Evolutionary conservation across 2,888 invertebrate species (phyloP), one percentile per base, ranked within the genome.

Genomic region (Noctua fimbriata): DNA sequence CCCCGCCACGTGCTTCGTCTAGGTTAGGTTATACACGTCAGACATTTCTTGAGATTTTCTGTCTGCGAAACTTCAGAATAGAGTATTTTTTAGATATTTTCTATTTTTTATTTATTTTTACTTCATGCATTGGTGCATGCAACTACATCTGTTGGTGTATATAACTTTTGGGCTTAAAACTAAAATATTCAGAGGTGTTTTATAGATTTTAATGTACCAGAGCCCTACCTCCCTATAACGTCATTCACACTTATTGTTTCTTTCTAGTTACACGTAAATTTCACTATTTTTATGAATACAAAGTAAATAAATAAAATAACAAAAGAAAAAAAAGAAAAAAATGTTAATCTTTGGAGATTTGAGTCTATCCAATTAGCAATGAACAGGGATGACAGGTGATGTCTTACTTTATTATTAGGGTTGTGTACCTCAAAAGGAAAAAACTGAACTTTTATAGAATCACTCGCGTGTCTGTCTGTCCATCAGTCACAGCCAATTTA

Each of bases 11-110:
- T 67, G 67, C n/a, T 18, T 0, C 32, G n/a, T 3, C 41, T 66
- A 16, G 44, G 16, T 44, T 44, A 67, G 44, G 67, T 67, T 67
- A 67, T n/a, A 66, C 24, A 66, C n/a, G 67, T 44, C 18, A 67
- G n/a, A 1, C 44, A 9, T 18, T 9, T 41, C 65, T 41, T 66
- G 12, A 24, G 41, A 66, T 66, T 66, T 24, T 14, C 5, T 41
- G 9, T n/a, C 6, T 16, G 41, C 12, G 2, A 24, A 36, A 24
- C 65, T 1, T 24, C 12, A 21, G 21, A 63, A 18, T 60, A 18
- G 21, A 32, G 6, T 32, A 4, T 4, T 28, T 63, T 28, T 32
- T 44, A 44, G 12, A 14, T 44, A 12, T 2, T 44, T 12, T 44
- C 12, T 44, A 14, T 60, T 60, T 60, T 28, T 60, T 28, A 28